These are phyloP conservation scores for Platygyra sinensis DNA, from an alignment of 64 coral and sea anemone genomes.

Conservation along the genomic window DNA sequence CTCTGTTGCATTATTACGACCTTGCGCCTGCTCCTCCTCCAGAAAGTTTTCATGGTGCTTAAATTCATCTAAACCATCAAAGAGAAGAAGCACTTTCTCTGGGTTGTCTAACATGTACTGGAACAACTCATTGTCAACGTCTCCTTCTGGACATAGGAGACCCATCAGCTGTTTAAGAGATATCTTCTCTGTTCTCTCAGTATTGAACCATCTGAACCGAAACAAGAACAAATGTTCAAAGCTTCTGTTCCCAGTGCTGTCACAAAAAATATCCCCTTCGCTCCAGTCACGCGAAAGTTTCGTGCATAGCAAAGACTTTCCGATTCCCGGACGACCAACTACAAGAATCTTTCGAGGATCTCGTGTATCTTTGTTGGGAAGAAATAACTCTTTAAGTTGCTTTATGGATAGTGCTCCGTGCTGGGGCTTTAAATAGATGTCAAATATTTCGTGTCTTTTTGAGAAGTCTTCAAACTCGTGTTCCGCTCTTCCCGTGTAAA, in stretches of 20 bases:
- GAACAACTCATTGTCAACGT: not conserved
- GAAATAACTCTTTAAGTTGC: not conserved
- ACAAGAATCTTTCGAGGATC: conserved; percentile 34
- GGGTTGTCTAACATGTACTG: conserved; percentile 9
- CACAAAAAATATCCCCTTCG: not conserved
- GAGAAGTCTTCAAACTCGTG: not conserved
- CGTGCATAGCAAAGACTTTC: conserved; percentile 36
- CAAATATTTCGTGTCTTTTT: not conserved
- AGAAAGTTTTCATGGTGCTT: conserved; percentile 10
- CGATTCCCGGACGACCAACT: conserved; percentile 36
- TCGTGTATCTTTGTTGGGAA: conserved; percentile 6
- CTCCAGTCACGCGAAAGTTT: conserved; percentile 35
- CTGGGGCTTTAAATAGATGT: conserved; percentile 22
- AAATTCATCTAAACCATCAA: conserved; percentile 61
- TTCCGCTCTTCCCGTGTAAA: conserved; percentile 12
- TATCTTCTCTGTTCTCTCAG: not conserved
- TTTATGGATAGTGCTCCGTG: not conserved
- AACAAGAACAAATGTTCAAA: conserved; percentile 18
- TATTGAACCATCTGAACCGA: conserved; percentile 23
- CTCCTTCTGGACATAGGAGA: not conserved
- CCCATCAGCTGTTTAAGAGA: conserved; percentile 6
- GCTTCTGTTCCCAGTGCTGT: not conserved
- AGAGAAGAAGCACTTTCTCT: conserved; percentile 29
- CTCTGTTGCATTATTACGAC: not conserved
- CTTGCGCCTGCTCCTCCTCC: not conserved